Conservation (phyloP, 2,797 vertebrate genomes). For the Schizopygopsis pylzovi region DNA sequence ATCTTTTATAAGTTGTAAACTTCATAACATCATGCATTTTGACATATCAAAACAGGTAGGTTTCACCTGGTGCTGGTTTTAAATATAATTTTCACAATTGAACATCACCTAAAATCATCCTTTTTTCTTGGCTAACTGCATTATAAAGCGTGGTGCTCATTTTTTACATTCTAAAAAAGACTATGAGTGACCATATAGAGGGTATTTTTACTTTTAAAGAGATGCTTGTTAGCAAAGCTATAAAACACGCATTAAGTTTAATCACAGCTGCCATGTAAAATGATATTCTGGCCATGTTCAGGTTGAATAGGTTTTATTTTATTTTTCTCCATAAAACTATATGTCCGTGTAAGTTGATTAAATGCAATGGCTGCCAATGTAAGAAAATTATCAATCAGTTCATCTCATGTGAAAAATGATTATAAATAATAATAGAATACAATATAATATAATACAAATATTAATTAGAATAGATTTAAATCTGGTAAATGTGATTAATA, state of each 20-base stretch:
- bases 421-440: not conserved
- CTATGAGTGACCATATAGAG: no score
- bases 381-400: not conserved
- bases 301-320: not conserved
- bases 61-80: not conserved
- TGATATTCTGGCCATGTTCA: not conserved
- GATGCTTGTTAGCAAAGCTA: not conserved
- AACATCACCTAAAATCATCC: not conserved
- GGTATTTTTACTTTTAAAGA: not conserved
- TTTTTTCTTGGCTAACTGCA: not conserved
- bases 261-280: not conserved
- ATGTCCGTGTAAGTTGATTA: not conserved
- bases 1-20: not conserved
- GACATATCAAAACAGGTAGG: not conserved
- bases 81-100: no score
- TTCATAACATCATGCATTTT: not conserved
- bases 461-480: not conserved
- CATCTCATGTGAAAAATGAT: not conserved
- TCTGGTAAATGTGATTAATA: not conserved
- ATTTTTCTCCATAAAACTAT: not conserved
- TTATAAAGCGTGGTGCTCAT: not conserved
- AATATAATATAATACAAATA: not conserved
- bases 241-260: conserved; percentile 16
- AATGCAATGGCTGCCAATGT: not conserved
- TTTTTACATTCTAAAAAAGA: no score